Percentiles rank a stretch among this genome's conserved stretches.
These are phyloP conservation scores for Tenebrosternarchus preto DNA, from an alignment of 2,113 vertebrate genomes.

Conservation along the genomic window DNA sequence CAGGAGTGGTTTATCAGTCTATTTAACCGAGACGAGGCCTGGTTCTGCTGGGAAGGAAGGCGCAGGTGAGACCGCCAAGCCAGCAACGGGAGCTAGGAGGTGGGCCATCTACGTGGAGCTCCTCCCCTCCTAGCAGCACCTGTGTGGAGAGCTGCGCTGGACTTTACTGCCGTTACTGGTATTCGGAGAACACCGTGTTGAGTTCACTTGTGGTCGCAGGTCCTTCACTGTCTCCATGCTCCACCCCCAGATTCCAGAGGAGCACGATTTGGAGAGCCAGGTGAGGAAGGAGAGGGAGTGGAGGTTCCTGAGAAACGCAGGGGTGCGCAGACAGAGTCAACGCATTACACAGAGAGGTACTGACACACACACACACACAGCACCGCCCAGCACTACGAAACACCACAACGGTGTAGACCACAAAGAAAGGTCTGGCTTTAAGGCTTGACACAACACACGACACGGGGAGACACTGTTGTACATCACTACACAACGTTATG, in stretches of 20 bases:
- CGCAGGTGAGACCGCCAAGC: too few species aligned
- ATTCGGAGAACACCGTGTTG: too few species aligned
- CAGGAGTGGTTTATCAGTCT: too few species aligned
- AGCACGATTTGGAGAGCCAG: slow-evolving; percentile 94
- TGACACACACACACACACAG: slow-evolving; percentile 1
- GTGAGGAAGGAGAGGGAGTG: slow-evolving; percentile 94
- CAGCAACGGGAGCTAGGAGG: too few species aligned
- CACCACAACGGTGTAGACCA: not conserved
- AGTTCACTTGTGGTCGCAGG: not conserved
- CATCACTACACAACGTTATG: not conserved
- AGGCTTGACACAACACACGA: too few species aligned
- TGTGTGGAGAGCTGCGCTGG: too few species aligned
- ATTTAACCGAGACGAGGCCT: too few species aligned
- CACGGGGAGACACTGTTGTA: not conserved
- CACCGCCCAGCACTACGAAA: not conserved
- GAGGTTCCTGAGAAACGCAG: slow-evolving; percentile 90
- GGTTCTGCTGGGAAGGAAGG: too few species aligned
- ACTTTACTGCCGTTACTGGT: too few species aligned
- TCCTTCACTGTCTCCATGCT: not conserved
- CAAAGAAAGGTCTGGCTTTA: not conserved
- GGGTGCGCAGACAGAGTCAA: slow-evolving; percentile 85
- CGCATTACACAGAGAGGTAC: slow-evolving; percentile 87
- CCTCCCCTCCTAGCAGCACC: too few species aligned
- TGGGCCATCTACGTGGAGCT: too few species aligned
- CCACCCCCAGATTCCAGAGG: slow-evolving; percentile 84